Base-by-base conservation (phyloP, 1,140 invertebrate species). In the Cydia strobilella region DNA sequence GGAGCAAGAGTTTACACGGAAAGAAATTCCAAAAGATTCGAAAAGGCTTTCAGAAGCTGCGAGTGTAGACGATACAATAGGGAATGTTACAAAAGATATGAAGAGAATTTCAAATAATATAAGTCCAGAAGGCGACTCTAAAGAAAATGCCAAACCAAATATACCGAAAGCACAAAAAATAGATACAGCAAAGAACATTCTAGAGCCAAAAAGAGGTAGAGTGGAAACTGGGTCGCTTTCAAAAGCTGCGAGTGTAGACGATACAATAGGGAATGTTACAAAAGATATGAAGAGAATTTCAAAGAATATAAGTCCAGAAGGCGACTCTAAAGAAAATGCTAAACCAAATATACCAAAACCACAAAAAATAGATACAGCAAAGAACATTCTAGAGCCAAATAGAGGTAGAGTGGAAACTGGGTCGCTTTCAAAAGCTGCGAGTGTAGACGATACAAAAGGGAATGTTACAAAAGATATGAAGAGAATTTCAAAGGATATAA, bases 1-100 rank as follows among this genome's bases (percentile, higher is more conserved):
- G 3, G 87, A 91, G 72, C 59, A 75, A 0, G 90, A 90, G 45
- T 90, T 90, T 27, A 75, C 79, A 0, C 87, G 85, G 0, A 85
- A 82, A 73, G 77, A 54, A 42, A 77, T 15, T 3, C 27, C 42
- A 1, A 25, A 73, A 59, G 10, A 31, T 10, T 23, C 10, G 18
- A 73, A 51, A 20, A 35, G 9, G n/a, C 25, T 48, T 10, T 20
- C 18, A 18, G 12, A 54, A 9, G 3, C 27, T 1, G 27, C 42
- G 15, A 63, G 13, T 12, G 10, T 20, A 39, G 51, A 63, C 20
- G 5, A 27, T 0, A 87, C 86, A 0, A 84, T 82, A 73, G 77
- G 45, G 31, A 76, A 73, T 18, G 9, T n/a, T n/a, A n/a, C n/a
- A 6, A 23, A 73, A 51, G 7, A 15, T 13, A 1, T 9, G 4